Conservation (phyloP, 2,797 vertebrate species). For the Anableps anableps region DNA sequence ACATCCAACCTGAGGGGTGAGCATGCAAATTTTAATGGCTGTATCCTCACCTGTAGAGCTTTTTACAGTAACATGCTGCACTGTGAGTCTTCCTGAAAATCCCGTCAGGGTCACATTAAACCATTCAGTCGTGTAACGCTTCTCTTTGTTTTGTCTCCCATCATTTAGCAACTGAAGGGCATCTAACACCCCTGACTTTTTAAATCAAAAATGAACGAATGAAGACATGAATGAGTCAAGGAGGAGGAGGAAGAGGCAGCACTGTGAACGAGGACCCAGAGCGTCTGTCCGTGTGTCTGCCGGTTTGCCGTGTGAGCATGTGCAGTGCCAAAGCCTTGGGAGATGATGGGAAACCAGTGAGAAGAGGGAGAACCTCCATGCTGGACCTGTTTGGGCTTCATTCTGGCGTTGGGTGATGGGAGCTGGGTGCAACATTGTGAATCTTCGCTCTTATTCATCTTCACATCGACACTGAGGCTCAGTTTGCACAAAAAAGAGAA, state of each 20-base stretch:
- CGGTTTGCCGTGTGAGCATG: constrained; percentile 52
- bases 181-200: constrained; percentile 62
- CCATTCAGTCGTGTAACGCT: background rate
- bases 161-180: constrained; percentile 61
- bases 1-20: too few species aligned
- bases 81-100: too few species aligned
- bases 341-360: constrained; percentile 40
- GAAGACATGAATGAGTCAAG: constrained; percentile 60
- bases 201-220: constrained; percentile 65
- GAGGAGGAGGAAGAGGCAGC: constrained; percentile 26
- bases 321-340: constrained; percentile 18
- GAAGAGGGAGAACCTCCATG: constrained; percentile 41
- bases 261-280: background rate
- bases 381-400: constrained; percentile 38
- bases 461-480: constrained; percentile 58
- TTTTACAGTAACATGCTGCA: too few species aligned
- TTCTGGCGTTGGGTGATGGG: background rate
- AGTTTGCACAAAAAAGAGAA: constrained; percentile 48
- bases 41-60: too few species aligned
- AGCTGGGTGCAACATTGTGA: constrained; percentile 16
- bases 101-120: too few species aligned
- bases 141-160: constrained; percentile 20
- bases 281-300: constrained; percentile 54
- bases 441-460: constrained; percentile 48
- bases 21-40: too few species aligned